Evolutionary conservation across 2,113 vertebrate species (phyloP).

Genomic region (Osmerus mordax): DNA sequence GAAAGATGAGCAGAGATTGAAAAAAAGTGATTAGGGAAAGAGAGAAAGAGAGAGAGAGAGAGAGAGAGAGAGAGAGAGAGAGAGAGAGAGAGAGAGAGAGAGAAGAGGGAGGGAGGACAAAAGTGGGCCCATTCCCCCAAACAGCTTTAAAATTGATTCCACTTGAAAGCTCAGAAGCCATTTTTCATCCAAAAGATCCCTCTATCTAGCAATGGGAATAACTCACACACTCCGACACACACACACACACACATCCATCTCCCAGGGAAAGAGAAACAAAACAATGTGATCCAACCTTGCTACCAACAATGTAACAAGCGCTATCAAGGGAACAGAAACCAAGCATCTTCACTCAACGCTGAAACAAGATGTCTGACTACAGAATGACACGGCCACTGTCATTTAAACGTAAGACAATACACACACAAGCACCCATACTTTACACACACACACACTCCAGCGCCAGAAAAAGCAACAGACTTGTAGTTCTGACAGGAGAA

Average conservation of each 20-base stretch:
- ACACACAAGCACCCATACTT: background rate
- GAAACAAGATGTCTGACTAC: no score
- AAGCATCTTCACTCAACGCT: no score
- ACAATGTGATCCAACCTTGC: no score
- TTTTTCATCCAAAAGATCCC: conserved; percentile 54
- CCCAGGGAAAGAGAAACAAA: no score
- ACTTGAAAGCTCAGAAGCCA: conserved; percentile 51
- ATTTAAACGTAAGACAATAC: conserved; percentile 20
- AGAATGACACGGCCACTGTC: background rate
- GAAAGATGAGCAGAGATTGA: background rate
- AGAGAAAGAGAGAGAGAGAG: background rate
- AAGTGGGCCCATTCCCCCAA: conserved; percentile 49
- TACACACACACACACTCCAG: conserved; percentile 11
- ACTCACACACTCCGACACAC: conserved; percentile 22
- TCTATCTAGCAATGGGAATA: conserved; percentile 40
- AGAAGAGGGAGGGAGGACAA: conserved; percentile 21
- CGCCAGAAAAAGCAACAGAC: background rate
- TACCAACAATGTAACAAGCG: no score
- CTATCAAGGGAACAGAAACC: no score
- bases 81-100: conserved; percentile 22
- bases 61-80: conserved; percentile 31
- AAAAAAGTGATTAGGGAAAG: background rate
- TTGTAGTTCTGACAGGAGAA: conserved; percentile 16
- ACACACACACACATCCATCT: background rate
- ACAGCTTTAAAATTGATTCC: conserved; percentile 54